Conservation (phyloP, 2,113 vertebrate species). For the Notiomystis cincta region DNA sequence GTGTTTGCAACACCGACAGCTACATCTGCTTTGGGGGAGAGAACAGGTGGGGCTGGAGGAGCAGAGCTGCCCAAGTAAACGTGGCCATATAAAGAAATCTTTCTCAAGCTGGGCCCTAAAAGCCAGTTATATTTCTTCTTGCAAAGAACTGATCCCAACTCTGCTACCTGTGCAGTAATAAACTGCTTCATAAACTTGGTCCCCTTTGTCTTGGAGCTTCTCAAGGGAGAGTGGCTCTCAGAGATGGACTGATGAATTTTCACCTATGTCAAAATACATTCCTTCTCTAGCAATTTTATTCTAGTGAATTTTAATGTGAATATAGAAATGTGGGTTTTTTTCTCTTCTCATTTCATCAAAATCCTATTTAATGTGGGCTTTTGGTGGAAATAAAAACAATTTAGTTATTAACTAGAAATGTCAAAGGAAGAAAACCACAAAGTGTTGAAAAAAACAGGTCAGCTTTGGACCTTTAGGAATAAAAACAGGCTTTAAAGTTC, state of each 20-base stretch:
- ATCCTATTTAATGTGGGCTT: background rate
- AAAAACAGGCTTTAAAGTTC: background rate
- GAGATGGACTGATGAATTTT: background rate
- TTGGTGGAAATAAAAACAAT: background rate
- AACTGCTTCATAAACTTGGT: background rate
- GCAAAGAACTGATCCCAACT: accelerated
- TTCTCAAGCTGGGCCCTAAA: background rate
- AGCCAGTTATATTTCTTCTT: background rate
- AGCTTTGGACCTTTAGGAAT: background rate
- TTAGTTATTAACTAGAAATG: background rate
- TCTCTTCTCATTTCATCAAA: background rate
- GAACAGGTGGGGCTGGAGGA: background rate
- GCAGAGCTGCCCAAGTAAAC: background rate
- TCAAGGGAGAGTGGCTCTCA: background rate
- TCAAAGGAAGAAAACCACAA: background rate
- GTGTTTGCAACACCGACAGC: background rate
- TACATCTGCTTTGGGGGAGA: background rate
- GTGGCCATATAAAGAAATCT: background rate
- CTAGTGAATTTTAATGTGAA: background rate
- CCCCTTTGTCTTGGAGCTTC: background rate
- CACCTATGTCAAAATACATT: background rate
- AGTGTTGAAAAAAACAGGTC: background rate
- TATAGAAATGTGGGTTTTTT: background rate
- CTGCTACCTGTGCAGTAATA: background rate
- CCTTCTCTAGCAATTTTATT: background rate